Percentiles rank a stretch among this genome's conserved stretches.
Conservation (phyloP, 2,888 invertebrate species). For the Pammene fasciana region DNA sequence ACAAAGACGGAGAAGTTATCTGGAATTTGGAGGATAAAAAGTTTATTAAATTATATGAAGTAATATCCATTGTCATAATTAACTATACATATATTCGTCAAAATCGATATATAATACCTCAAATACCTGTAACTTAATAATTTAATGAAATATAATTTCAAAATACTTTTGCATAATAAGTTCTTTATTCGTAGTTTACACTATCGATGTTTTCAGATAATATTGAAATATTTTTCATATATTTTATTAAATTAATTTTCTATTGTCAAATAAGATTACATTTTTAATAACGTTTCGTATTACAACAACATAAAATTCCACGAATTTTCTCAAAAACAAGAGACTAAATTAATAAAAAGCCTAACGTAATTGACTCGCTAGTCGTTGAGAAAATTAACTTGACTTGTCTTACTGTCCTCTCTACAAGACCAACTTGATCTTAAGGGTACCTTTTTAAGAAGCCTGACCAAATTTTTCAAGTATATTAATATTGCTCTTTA, state of each 20-base stretch:
- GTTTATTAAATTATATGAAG: not conserved
- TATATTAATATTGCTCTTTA: not conserved
- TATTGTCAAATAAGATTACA: not conserved
- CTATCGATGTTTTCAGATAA: no score
- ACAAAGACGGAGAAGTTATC: slow-evolving; percentile 23
- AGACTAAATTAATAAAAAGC: slow-evolving; percentile 1
- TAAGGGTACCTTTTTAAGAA: not conserved
- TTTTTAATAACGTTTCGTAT: not conserved
- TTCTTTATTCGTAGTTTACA: no score
- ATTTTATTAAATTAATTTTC: not conserved
- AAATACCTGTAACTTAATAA: no score
- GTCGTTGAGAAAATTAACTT: slow-evolving; percentile 27
- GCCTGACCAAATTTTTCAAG: not conserved
- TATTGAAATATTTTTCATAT: not conserved
- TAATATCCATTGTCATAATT: slow-evolving; percentile 10
- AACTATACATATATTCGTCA: no score
- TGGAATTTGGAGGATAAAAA: slow-evolving; percentile 17
- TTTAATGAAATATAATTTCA: no score
- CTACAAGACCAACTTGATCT: not conserved
- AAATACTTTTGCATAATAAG: no score
- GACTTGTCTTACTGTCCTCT: slow-evolving; percentile 4
- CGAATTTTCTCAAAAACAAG: not conserved
- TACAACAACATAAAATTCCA: not conserved
- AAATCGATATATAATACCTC: no score
- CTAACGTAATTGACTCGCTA: slow-evolving; percentile 6